These are phyloP conservation scores for Himalopsyche phryganea DNA, from an alignment of 1,140 invertebrate species.

Conservation along the genomic window DNA sequence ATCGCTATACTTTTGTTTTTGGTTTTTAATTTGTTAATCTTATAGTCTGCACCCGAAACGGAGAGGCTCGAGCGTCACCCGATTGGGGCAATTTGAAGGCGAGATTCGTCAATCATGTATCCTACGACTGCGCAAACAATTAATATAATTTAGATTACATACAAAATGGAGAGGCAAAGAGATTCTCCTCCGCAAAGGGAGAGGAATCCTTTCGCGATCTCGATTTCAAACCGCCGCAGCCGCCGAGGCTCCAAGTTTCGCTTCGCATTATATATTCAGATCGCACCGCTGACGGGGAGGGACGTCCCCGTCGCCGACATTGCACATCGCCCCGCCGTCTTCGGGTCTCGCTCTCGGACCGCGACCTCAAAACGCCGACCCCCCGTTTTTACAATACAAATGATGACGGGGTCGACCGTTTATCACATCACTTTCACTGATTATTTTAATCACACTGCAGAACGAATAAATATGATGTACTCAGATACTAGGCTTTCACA, in stretches of 20 bases:
- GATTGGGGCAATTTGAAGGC: constrained; percentile 8
- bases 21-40: constrained; percentile 27
- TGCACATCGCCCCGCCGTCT: constrained; percentile 1
- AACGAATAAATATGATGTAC: too few species aligned
- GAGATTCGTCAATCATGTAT: background rate
- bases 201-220: background rate
- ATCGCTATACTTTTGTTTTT: constrained; percentile 30
- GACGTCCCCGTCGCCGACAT: constrained; percentile 8
- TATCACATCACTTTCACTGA: too few species aligned
- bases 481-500: too few species aligned
- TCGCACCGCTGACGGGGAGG: constrained; percentile 18
- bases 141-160: constrained; percentile 18
- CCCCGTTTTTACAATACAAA: too few species aligned
- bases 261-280: constrained; percentile 28
- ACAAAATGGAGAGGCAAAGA: constrained; percentile 14
- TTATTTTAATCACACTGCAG: too few species aligned
- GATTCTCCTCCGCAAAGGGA: constrained; percentile 1
- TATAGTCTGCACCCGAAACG: constrained; percentile 11
- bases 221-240: constrained; percentile 15
- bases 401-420: too few species aligned
- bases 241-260: background rate
- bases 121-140: constrained; percentile 11
- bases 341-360: too few species aligned
- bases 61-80: constrained; percentile 1
- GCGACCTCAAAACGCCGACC: too few species aligned